Conservation (phyloP, 1,140 invertebrate species). For the Monochamus saltuarius region DNA sequence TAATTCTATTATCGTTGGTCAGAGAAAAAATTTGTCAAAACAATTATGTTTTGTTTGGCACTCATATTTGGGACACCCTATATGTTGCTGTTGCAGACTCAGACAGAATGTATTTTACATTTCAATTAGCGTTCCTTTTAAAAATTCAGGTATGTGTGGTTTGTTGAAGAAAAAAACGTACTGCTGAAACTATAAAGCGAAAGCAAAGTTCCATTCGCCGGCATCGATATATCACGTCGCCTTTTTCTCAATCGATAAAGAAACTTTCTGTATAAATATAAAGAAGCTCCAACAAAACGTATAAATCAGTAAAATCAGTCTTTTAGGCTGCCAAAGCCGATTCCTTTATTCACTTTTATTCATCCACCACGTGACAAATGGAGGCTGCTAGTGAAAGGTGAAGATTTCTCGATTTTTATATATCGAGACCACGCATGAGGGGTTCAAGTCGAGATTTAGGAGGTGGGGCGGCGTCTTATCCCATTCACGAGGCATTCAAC, state of each 20-base stretch:
- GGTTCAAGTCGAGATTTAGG: slow-evolving; percentile 11
- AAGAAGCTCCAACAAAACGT: slow-evolving; percentile 31
- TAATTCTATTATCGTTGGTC: too few relatives aligned
- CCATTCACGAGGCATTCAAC: slow-evolving; percentile 12
- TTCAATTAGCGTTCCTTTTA: too few relatives aligned
- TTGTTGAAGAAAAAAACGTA: background rate
- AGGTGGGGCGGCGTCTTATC: slow-evolving; percentile 3
- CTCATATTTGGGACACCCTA: too few relatives aligned
- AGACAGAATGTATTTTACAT: too few relatives aligned
- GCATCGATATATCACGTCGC: slow-evolving; percentile 3
- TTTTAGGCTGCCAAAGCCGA: slow-evolving; percentile 32
- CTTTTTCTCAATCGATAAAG: slow-evolving; percentile 6
- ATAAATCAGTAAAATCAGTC: slow-evolving; percentile 37
- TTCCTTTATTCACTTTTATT: slow-evolving; percentile 24
- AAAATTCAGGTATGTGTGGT: too few relatives aligned
- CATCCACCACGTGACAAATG: slow-evolving; percentile 45
- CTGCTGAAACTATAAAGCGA: background rate
- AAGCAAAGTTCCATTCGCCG: background rate
- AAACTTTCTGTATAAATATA: slow-evolving; percentile 33
- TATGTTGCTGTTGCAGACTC: too few relatives aligned
- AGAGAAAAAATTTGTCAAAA: too few relatives aligned
- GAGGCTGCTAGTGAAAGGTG: slow-evolving; percentile 51
- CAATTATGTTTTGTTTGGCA: too few relatives aligned
- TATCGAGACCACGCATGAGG: slow-evolving; percentile 30
- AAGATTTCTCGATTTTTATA: slow-evolving; percentile 50